Evolutionary conservation across 2,113 vertebrate species (phyloP).

Genomic region (Spermophilus dauricus): DNA sequence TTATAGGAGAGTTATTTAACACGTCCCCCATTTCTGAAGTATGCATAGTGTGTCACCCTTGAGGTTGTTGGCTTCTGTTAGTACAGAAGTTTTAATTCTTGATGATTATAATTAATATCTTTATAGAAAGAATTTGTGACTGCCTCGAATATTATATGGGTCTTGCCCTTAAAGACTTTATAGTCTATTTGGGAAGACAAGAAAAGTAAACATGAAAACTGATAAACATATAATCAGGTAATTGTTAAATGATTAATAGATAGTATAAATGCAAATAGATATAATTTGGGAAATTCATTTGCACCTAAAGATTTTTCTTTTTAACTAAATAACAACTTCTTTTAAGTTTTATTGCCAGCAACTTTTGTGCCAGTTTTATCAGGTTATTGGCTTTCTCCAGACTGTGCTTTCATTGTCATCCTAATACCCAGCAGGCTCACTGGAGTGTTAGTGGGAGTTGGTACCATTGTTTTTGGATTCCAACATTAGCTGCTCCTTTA

Average conservation of each 20-base stretch:
- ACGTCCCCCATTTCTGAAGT: neutral
- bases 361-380: neutral
- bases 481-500: neutral
- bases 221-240: neutral
- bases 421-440: neutral
- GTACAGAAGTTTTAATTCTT: neutral
- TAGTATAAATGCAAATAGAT: neutral
- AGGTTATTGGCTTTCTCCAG: neutral
- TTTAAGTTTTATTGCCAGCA: neutral
- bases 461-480: neutral
- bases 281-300: neutral
- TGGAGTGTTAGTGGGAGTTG: neutral
- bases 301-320: neutral
- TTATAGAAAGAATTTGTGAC: neutral
- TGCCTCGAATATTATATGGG: neutral
- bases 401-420: neutral
- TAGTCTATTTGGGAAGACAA: slow-evolving; percentile 29
- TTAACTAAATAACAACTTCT: neutral
- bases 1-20: neutral
- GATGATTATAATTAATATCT: slow-evolving; percentile 13
- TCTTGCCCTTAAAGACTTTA: neutral
- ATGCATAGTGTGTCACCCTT: neutral
- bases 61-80: neutral
- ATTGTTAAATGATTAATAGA: neutral
- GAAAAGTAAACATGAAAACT: neutral